Evolutionary conservation across 2,113 vertebrate genomes (phyloP), one percentile per base, ranked within the genome.

Genomic region (Leptobrachium leishanense): DNA sequence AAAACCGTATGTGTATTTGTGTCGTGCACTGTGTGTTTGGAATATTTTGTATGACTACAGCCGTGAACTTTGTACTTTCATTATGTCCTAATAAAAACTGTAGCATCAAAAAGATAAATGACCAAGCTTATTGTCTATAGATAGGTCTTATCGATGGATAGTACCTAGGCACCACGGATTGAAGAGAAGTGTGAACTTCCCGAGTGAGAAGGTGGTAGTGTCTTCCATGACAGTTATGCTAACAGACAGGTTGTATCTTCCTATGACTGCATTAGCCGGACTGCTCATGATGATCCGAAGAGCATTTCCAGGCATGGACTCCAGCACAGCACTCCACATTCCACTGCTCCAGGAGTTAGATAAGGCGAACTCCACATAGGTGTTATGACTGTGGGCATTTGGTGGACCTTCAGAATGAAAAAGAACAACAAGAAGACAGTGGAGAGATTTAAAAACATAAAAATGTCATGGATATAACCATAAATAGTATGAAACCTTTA

Each of bases 151-250:
- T 75, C 1, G 1, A 7, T 76, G 1, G 54, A 11, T 2, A 43
- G 57, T 89, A 99, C 97, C 95, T 94, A 90, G 87, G 84, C 94
- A 96, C 97, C 97, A 99, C 0, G 97, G 96, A 77, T 99, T 99
- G 71, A 95, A 99, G 72, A 99, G 95, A 67, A 99, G 82, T 80
- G 95, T 84, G 83, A 99, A 98, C 9, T 87, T 83, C 0, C 88
- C 93, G 82, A 87, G 90, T 54, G 2, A 88, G 46, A 0, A 67
- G 69, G 90, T 84, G 82, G 88, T 0, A 15, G 83, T 75, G 69
- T 82, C 82, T 72, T 91, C 91, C 1, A 83, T 84, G 0, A 92
- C 89, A 59, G 84, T 86, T 39, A 95, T 71, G 82, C 85, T 82
- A 77, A 92, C 88, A 0, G 55, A 89, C 83, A 98, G 87, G 1